Base-by-base conservation (phyloP, 2,797 vertebrate genomes). In the Arctocebus calabarensis region DNA sequence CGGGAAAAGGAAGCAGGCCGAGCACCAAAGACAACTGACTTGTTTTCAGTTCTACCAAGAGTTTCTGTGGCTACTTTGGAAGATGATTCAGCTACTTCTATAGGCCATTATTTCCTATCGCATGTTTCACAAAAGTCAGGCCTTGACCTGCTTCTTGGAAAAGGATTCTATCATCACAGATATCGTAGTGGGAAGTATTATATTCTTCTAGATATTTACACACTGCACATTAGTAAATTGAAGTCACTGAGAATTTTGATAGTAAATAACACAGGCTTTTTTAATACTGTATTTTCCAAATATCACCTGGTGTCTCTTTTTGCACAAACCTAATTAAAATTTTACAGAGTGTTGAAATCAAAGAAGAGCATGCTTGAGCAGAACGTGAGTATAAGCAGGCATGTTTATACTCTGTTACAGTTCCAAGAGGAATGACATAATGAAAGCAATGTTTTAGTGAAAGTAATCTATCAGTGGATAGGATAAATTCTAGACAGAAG, bases 241-340 rank as follows among this genome's bases (percentile, higher is more conserved):
- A 93, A 78, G 48, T 70, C 32, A n/a, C 64, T 91, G 43, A 86
- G 43, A 85, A 85, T 48, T 57, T 85, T 34, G 88, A 20, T 77
- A 52, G 57, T 66, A 71, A 73, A 55, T 75, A 29, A 71, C 19
- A 87, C 12, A 90, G 34, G 79, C 52, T 59, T 61, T 75, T 95
- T 79, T 74, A 64, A 77, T 70, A 45, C 40, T 86, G 0, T 90
- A 20, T 59, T 93, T 96, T 90, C 59, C n/a, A 81, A 77, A 87
- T 37, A 52, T 91, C 43, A 78, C 45, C 32, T 55, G 71, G 66
- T 75, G 34, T 84, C 29, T 85, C 37, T 82, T 55, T 48, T 89
- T 45, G 40, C 6, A 29, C 25, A 74, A 27, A 66, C 34, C 52
- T 86, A 0, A 0, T 82, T 75, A 95, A 45, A 3, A 17, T 77